phyloP scores from a whole-genome alignment of 1,140 invertebrate species.

The Oscheius sp. region DNA sequence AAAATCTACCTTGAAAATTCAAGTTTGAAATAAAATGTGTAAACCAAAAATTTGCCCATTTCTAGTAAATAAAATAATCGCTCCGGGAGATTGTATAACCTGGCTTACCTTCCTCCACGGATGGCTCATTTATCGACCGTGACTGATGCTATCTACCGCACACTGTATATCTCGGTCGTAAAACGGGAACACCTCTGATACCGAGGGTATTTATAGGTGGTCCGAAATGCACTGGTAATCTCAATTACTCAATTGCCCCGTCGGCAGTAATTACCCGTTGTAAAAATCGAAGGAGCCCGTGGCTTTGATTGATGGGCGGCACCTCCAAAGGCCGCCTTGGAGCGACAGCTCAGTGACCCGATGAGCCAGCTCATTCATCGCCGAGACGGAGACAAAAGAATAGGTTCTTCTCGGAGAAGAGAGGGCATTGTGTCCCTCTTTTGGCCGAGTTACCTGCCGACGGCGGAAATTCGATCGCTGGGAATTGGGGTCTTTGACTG shows the following conservation, averaged over 20 bases:
- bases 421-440: no score
- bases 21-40: no score
- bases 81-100: not conserved
- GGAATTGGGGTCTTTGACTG: no score
- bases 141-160: not conserved
- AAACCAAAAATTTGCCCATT: no score
- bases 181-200: not conserved
- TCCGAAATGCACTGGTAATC: not conserved
- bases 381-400: not conserved
- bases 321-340: not conserved
- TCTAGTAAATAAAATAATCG: not conserved
- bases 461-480: no score
- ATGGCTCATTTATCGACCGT: not conserved
- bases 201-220: not conserved
- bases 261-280: not conserved
- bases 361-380: conserved; percentile 9
- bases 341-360: conserved; percentile 3
- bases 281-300: not conserved
- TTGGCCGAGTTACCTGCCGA: no score
- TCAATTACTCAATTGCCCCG: not conserved
- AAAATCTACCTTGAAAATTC: not conserved
- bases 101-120: not conserved
- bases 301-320: not conserved
- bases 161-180: not conserved
- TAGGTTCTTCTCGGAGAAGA: no score